Evolutionary conservation across 1,140 invertebrate genomes (phyloP), one percentile per base, ranked within the genome.

Genomic region (Steinernema khuongi): DNA sequence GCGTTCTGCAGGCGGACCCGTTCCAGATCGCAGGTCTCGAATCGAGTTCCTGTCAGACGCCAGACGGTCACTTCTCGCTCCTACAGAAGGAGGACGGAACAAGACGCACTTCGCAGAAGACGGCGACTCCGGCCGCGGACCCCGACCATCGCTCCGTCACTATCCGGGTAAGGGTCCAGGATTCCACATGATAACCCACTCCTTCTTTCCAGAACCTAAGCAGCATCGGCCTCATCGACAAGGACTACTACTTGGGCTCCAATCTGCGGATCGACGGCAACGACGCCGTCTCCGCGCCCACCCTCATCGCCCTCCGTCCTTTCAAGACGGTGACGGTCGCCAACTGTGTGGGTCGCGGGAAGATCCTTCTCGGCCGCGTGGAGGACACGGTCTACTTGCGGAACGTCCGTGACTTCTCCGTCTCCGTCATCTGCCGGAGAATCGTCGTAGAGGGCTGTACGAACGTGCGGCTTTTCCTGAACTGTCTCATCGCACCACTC

Each of bases 381-480:
- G 50, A 60, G 14, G 50, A 60, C 50, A 60, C 50, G 11, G 4
- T 60, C 22, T 60, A 17, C 50, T 14, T 60, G 7, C 50, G 50
- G 4, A 60, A 60, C 19, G 50, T 60, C 19, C 50, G 26, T 22
- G 50, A 26, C 19, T 26, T 14, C 22, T 60, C 14, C 19, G 26
- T 60, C 50, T 60, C 50, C 7, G 50, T 22, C 7, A 60, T 60
- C 50, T 60, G 50, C 50, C 50, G 50, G 11, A 60, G 50, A 60
- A 60, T 60, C 50, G 22, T 60, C 50, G 19, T 60, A 2, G 50
- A 60, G 26, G 26, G 22, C 2, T 60, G 11, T 22, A 60, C 14
- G 14, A 26, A 60, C 22, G 11, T 60, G 7, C 50, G 50, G 4
- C 19, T 60, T 22, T 60, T 60, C 50, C 50, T 60, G 19, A 60